Evolutionary conservation across 2,888 invertebrate species (phyloP), one percentile per base, ranked within the genome.

Genomic region (Baccha elongata): DNA sequence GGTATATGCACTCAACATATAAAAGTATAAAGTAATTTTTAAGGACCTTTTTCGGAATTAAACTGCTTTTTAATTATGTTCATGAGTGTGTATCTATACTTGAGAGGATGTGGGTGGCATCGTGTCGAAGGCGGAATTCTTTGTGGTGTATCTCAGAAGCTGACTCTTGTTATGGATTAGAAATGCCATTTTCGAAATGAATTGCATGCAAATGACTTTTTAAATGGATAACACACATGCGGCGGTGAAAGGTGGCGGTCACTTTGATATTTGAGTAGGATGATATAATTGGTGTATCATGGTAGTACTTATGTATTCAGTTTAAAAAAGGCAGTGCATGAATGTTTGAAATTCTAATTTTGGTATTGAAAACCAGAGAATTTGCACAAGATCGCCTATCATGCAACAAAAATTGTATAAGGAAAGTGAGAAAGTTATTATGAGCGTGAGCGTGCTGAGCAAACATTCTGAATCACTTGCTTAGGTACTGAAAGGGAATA

Each of bases 1-100:
- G 7, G 8, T 29, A 48, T 52, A 37, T 44, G 26, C 8, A 42
- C 11, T n/a, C 19, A 8, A n/a, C 50, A 32, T 32, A 17, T 53
- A 46, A 44, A 23, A 19, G 26, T 32, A 23, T 37, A 35, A 7
- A 40, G 35, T 26, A 26, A 48, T 65, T 37, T 53, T 58, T 1
- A 67, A 76, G 76, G 55, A 78, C 83, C 83, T 78, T 83, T 78
- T 83, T 83, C 3, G 44, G 83, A 29, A 78, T 83, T 83, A 83
- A 52, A 78, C 21, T 64, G 40, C 7, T 29, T 37, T 72, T 68
- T 72, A 17, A 23, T 72, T 78, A 62, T 73, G 15, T 46, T 46
- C 64, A 46, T 78, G 50, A 83, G 72, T 83, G 48, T 60, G 62
- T 44, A 60, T 19, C 29, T 32, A 32, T n/a, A 8, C 64, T 74